A percentile compares a stretch with the other conserved stretches of the same genome.
phyloP scores from a whole-genome alignment of 2,797 vertebrate genomes.

The Sylvia borin region DNA sequence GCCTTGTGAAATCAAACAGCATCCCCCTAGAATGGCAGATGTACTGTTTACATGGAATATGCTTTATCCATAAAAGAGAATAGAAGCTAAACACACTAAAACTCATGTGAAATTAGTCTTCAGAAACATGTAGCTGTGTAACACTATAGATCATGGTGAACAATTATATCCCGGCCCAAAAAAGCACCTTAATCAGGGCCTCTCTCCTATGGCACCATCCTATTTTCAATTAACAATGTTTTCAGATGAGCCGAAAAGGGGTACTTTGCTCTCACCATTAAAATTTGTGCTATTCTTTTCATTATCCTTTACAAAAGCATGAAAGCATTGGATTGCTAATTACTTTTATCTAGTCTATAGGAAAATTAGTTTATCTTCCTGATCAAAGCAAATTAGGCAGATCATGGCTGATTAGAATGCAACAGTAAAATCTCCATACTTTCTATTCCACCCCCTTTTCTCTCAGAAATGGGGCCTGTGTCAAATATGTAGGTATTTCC shows the following conservation, averaged over 20 bases:
- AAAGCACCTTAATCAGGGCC: conserved; percentile 41
- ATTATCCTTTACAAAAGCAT: conserved; percentile 76
- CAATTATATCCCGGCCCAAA: not conserved
- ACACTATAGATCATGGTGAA: not conserved
- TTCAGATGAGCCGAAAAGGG: conserved; percentile 72
- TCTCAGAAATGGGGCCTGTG: conserved; percentile 81
- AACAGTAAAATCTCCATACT: conserved; percentile 84
- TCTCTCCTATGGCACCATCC: conserved; percentile 50
- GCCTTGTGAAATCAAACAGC: not conserved
- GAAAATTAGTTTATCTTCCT: conserved; percentile 85
- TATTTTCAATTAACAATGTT: conserved; percentile 70
- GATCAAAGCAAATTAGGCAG: conserved; percentile 86
- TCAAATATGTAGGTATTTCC: conserved; percentile 88
- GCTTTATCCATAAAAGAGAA: not conserved
- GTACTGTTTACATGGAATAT: not conserved
- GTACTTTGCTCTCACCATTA: conserved; percentile 69
- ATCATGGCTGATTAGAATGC: conserved; percentile 82
- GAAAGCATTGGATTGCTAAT: conserved; percentile 82
- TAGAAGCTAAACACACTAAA: not conserved
- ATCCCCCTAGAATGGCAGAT: not conserved
- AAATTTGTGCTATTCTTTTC: conserved; percentile 74
- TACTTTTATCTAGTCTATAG: conserved; percentile 79
- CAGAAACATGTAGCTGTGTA: not conserved
- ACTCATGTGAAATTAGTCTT: not conserved
- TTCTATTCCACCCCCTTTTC: conserved; percentile 80